Base-by-base conservation (phyloP, 2,113 vertebrate genomes). In the Cololabis saira region DNA sequence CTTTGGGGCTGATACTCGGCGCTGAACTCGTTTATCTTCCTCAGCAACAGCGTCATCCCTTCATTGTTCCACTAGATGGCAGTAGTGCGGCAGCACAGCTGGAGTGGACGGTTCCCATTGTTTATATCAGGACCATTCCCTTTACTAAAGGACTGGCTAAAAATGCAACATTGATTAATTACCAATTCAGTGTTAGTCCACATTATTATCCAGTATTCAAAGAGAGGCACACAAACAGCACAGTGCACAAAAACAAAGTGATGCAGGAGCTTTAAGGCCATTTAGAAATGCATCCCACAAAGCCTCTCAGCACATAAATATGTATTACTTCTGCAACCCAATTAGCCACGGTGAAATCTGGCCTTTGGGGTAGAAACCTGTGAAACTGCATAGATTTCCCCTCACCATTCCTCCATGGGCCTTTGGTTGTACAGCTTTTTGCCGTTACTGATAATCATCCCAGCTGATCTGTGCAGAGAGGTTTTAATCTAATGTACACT, bases 31-130 rank as follows among this genome's bases (percentile, higher is more conserved):
- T 80, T 60, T 48, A 16, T 76, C 41, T 55, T 13, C 47, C 65
- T 44, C 51, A 22, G 60, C 41, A 81, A 65, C 66, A 57, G 40
- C 5, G 53, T 41, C 24, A 21, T 44, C 27, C 45, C 48, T 2
- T 24, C 16, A 0, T 21, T n/a, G 0, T n/a, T 61, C 60, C 92
- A 85, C 87, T 88, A 90, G 92, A 84, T 91, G 92, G 90, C 92
- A 93, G 17, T 92, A 68, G 81, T 79, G 88, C 65, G 84, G 65
- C 87, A 77, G 65, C 40, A 22, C 63, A 52, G 45, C 61, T 19
- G 30, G 11, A 15, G 12, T 40, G 33, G 10, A 37, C 64, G 49
- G 16, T 47, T 56, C 24, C 73, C 55, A 74, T 86, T 87, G 78
- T 87, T 78, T 41, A 59, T 64, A 16, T 47, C 55, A 83, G 53